These are phyloP conservation scores for Nephila pilipes DNA, from an alignment of 1,140 invertebrate genomes.

Conservation along the genomic window DNA sequence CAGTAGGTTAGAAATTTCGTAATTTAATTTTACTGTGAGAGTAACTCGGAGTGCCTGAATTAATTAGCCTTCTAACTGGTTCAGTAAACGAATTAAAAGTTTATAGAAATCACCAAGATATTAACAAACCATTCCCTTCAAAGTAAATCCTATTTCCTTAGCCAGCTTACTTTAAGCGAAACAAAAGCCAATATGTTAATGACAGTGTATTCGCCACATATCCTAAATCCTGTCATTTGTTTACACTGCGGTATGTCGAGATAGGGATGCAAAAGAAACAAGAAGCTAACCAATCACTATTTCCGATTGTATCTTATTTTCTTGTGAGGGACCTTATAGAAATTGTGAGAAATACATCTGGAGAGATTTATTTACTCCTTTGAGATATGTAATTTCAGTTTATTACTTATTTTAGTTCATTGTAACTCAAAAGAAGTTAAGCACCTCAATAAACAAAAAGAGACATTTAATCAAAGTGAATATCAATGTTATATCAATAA, in stretches of 20 bases:
- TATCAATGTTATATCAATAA: no score
- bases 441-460: no score
- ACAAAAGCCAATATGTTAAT: slow-evolving; percentile 73
- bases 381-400: no score
- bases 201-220: slow-evolving; percentile 51
- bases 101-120: slow-evolving; percentile 67
- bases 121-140: slow-evolving; percentile 48
- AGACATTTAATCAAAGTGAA: no score
- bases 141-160: slow-evolving; percentile 62
- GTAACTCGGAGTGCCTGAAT: background rate
- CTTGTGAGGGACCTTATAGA: slow-evolving; percentile 29
- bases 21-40: slow-evolving; percentile 18
- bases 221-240: slow-evolving; percentile 53
- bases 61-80: slow-evolving; percentile 7
- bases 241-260: slow-evolving; percentile 35
- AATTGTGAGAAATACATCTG: slow-evolving; percentile 19
- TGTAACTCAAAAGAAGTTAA: no score
- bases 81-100: slow-evolving; percentile 62
- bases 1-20: background rate
- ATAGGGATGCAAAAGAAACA: slow-evolving; percentile 32
- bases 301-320: slow-evolving; percentile 63
- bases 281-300: slow-evolving; percentile 68
- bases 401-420: no score
- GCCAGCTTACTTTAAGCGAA: slow-evolving; percentile 45
- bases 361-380: background rate